These are phyloP conservation scores for Chironomus tentans DNA, from an alignment of 2,888 invertebrate genomes.

Conservation along the genomic window DNA sequence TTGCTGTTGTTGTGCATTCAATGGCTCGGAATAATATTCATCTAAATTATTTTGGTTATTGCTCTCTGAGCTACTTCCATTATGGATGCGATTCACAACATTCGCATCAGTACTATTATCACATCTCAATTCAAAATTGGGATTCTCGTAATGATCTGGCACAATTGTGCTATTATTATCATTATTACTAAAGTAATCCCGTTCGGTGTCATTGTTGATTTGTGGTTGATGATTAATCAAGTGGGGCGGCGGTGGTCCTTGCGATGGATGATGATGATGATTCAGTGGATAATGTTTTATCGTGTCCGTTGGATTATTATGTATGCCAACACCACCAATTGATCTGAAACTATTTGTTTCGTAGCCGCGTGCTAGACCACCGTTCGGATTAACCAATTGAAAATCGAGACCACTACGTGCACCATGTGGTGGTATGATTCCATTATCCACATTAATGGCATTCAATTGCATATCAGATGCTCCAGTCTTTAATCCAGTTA, in stretches of 20 bases:
- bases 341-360: slow-evolving; percentile 38
- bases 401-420: slow-evolving; percentile 26
- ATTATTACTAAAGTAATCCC: slow-evolving; percentile 34
- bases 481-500: slow-evolving; percentile 63
- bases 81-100: not conserved
- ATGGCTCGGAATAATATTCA: slow-evolving; percentile 41
- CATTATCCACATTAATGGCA: slow-evolving; percentile 42
- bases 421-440: slow-evolving; percentile 26
- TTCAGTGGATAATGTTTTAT: slow-evolving; percentile 31
- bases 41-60: slow-evolving; percentile 31
- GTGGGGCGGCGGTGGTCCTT: slow-evolving; percentile 22
- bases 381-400: slow-evolving; percentile 32
- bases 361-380: slow-evolving; percentile 39
- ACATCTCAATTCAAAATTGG: slow-evolving; percentile 39
- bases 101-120: slow-evolving; percentile 13
- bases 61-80: slow-evolving; percentile 25
- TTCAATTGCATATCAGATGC: slow-evolving; percentile 43
- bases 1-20: slow-evolving; percentile 30
- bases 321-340: slow-evolving; percentile 27
- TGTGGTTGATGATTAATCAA: slow-evolving; percentile 28
- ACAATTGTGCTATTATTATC: slow-evolving; percentile 30
- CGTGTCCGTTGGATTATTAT: slow-evolving; percentile 24
- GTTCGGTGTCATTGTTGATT: slow-evolving; percentile 29
- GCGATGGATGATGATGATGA: slow-evolving; percentile 30
- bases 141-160: slow-evolving; percentile 43